phyloP scores from a whole-genome alignment of 2,113 vertebrate species.

The Siniperca chuatsi region DNA sequence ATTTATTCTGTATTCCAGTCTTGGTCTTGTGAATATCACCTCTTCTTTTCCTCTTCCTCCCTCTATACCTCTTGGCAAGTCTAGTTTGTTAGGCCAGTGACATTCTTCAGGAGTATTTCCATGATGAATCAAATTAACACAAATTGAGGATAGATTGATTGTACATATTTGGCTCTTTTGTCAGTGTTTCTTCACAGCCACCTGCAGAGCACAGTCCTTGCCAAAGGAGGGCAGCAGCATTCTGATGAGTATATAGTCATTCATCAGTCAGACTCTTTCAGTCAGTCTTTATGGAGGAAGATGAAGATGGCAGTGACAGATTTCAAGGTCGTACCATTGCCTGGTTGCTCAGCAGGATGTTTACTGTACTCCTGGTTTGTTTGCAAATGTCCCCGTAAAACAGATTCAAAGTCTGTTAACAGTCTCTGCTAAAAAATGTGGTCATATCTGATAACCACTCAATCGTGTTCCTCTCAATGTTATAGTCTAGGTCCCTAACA shows the following conservation, averaged over 20 bases:
- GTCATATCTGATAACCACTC: background rate
- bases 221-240: conserved; percentile 8
- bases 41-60: background rate
- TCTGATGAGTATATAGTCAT: background rate
- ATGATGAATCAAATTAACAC: background rate
- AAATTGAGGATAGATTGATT: background rate
- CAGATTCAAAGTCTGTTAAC: background rate
- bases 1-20: background rate
- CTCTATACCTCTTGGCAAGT: no score
- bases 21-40: background rate
- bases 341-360: background rate
- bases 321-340: conserved; percentile 2
- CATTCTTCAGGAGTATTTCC: background rate
- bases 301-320: background rate
- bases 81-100: background rate
- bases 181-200: background rate
- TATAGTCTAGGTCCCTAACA: background rate
- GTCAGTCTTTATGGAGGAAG: background rate
- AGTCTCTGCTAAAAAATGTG: background rate
- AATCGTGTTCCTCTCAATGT: background rate
- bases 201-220: background rate
- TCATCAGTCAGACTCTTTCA: background rate
- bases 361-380: background rate
- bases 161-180: background rate
- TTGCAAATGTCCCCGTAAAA: conserved; percentile 10